phyloP scores from a whole-genome alignment of 2,888 invertebrate species.

The Caenorhabditis virilis region DNA sequence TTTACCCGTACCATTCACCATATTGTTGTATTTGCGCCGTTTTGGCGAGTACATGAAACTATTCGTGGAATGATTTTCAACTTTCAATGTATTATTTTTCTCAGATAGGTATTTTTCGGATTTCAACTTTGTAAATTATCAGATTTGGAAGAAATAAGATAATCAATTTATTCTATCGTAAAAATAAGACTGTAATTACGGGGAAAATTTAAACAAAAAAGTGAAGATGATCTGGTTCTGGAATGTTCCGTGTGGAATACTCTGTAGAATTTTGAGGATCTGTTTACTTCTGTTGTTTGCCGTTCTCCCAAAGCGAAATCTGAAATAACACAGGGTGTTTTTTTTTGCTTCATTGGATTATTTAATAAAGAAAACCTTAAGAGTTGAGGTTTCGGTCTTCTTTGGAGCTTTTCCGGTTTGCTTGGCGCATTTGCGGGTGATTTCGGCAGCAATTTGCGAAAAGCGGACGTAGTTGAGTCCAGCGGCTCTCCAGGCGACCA shows the following conservation, averaged over 20 bases:
- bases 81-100: not conserved
- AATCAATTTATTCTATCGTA: no score
- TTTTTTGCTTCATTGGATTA: slow-evolving; percentile 2
- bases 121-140: no score
- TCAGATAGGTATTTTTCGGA: no score
- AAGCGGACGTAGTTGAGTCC: slow-evolving; percentile 87
- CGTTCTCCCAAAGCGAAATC: slow-evolving; percentile 87
- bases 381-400: slow-evolving; percentile 71
- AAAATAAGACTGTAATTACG: not conserved
- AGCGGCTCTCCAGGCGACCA: slow-evolving; percentile 61
- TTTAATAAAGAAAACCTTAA: no score
- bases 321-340: slow-evolving; percentile 73
- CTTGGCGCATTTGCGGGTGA: slow-evolving; percentile 81
- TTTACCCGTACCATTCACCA: not conserved
- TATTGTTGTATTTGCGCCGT: slow-evolving; percentile 20
- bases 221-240: slow-evolving; percentile 15
- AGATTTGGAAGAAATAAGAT: no score
- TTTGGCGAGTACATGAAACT: slow-evolving; percentile 20
- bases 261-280: not conserved
- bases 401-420: slow-evolving; percentile 63
- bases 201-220: slow-evolving; percentile 3
- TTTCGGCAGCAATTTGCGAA: slow-evolving; percentile 85
- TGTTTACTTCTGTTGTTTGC: slow-evolving; percentile 69
- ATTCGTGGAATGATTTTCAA: not conserved
- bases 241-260: slow-evolving; percentile 32